phyloP scores from a whole-genome alignment of 2,797 vertebrate genomes.

The Oreochromis grahami region DNA sequence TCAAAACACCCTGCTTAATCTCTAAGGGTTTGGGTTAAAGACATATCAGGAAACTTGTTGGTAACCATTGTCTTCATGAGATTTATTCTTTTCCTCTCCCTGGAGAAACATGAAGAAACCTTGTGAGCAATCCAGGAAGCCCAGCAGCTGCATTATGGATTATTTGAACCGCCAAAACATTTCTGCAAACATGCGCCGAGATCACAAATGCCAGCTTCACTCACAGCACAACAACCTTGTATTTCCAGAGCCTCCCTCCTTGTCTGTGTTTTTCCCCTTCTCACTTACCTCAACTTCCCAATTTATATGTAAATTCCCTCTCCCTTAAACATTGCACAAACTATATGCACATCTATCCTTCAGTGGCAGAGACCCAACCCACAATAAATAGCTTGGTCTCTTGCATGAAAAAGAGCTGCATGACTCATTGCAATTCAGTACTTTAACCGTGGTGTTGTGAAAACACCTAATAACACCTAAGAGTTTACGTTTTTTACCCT shows the following conservation, averaged over 20 bases:
- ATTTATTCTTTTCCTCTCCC: conserved; percentile 36
- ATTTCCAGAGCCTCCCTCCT: conserved; percentile 45
- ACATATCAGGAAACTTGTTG: conserved; percentile 4
- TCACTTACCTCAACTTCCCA: conserved; percentile 69
- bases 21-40: not conserved
- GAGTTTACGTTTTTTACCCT: conserved; percentile 22
- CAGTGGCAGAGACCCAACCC: conserved; percentile 51
- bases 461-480: conserved; percentile 44
- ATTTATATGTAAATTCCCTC: conserved; percentile 81
- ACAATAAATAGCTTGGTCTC: conserved; percentile 62
- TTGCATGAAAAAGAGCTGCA: conserved; percentile 45
- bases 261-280: conserved; percentile 41
- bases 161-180: conserved; percentile 58
- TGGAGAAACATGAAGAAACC: conserved; percentile 14
- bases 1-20: not conserved
- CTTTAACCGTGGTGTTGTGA: conserved; percentile 54
- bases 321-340: conserved; percentile 68
- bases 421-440: conserved; percentile 60
- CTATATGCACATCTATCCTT: conserved; percentile 65
- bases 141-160: conserved; percentile 42
- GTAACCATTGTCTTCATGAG: conserved; percentile 23
- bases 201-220: conserved; percentile 54
- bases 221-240: conserved; percentile 55
- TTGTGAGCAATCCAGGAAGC: conserved; percentile 3
- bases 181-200: conserved; percentile 41